Conservation (phyloP, 2,888 invertebrate species). For the Drosophila ustulata region DNA sequence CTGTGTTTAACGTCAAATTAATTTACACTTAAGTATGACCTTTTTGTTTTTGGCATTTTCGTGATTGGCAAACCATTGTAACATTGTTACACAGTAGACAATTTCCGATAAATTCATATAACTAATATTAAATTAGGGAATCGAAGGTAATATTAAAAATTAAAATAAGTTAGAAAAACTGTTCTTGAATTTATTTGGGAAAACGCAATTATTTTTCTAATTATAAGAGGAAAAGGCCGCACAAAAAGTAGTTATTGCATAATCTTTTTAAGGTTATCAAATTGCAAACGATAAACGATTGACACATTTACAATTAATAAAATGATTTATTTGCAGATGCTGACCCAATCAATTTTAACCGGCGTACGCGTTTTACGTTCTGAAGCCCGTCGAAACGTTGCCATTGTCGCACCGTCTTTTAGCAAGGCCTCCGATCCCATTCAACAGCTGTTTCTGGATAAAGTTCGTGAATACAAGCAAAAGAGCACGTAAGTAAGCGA, state of each 20-base stretch:
- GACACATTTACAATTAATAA: neutral
- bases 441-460: slow-evolving; percentile 96
- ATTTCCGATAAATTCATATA: slow-evolving; percentile 48
- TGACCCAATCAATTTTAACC: slow-evolving; percentile 86
- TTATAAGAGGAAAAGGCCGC: neutral
- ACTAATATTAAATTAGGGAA: slow-evolving; percentile 45
- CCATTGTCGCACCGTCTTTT: slow-evolving; percentile 89
- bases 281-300: slow-evolving; percentile 3
- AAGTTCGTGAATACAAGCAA: slow-evolving; percentile 94
- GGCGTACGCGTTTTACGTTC: slow-evolving; percentile 86
- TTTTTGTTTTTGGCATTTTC: slow-evolving; percentile 22
- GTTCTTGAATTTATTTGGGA: neutral
- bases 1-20: neutral
- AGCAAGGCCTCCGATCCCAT: slow-evolving; percentile 94
- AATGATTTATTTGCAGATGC: slow-evolving; percentile 85
- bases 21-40: too few relatives aligned
- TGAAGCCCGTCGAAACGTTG: slow-evolving; percentile 89
- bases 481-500: slow-evolving; percentile 91
- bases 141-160: slow-evolving; percentile 50
- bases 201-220: neutral
- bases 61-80: slow-evolving; percentile 2
- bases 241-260: slow-evolving; percentile 70
- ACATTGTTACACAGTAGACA: slow-evolving; percentile 38
- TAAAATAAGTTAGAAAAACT: neutral
- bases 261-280: slow-evolving; percentile 81